A percentile compares a stretch with the other conserved stretches of the same genome.
These are phyloP conservation scores for Meandrina meandrites DNA, from an alignment of 92 coral and sea anemone genomes.

Conservation along the genomic window DNA sequence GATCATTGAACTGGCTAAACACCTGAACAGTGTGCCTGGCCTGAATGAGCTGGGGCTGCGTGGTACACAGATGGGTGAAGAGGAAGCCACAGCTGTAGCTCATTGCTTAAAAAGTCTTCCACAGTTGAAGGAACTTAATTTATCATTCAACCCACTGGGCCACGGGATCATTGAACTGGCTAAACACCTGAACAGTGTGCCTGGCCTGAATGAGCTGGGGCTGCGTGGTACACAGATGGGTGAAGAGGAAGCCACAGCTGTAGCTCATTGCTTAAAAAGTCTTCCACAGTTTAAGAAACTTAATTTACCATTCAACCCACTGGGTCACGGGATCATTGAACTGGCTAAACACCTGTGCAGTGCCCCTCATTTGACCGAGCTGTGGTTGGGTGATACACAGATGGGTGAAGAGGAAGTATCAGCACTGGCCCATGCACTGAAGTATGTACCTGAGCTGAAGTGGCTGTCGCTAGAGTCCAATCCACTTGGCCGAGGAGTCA, in stretches of 20 bases:
- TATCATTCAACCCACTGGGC: neutral
- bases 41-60: neutral
- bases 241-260: constrained; percentile 7
- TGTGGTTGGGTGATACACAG: neutral
- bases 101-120: neutral
- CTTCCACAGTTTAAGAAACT: neutral
- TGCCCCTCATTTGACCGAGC: neutral
- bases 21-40: neutral
- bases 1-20: constrained; percentile 2
- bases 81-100: neutral
- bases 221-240: neutral
- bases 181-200: neutral
- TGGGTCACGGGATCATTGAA: neutral
- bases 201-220: neutral
- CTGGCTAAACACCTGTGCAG: neutral
- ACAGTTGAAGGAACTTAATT: neutral
- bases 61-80: neutral
- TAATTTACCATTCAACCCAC: neutral
- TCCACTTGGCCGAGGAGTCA: constrained; percentile 17
- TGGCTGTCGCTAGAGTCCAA: neutral
- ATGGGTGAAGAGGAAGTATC: constrained; percentile 15
- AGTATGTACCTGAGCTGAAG: neutral
- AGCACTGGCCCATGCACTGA: constrained; percentile 3
- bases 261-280: neutral
- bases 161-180: neutral